phyloP scores from a whole-genome alignment of 2,113 vertebrate genomes.

The Oncorhynchus kisutch region DNA sequence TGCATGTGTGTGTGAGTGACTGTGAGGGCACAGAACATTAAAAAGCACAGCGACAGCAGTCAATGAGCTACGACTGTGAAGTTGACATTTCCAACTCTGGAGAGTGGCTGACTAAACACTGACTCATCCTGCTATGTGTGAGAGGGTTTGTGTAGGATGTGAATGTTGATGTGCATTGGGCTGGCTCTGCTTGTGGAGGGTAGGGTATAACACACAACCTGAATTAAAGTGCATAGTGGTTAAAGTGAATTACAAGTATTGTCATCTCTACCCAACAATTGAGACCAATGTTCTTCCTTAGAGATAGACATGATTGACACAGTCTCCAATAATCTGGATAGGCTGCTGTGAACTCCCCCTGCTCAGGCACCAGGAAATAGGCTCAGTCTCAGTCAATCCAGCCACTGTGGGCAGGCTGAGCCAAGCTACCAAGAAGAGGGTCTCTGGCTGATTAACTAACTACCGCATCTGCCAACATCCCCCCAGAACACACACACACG shows the following conservation, averaged over 20 bases:
- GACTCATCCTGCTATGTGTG: not conserved
- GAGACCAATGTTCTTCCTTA: conserved; percentile 29
- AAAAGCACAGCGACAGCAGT: conserved; percentile 31
- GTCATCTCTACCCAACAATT: conserved; percentile 23
- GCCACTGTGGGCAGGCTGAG: not conserved
- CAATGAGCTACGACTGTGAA: conserved; percentile 36
- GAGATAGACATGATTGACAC: conserved; percentile 35
- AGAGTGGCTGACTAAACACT: conserved; percentile 11
- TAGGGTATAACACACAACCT: conserved; percentile 9
- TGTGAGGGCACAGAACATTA: conserved; percentile 17
- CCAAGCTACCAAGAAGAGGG: not conserved
- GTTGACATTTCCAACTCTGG: conserved; percentile 46
- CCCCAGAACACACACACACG: not conserved
- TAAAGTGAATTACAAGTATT: conserved; percentile 38
- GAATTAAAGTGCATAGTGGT: conserved; percentile 27
- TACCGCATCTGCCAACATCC: not conserved
- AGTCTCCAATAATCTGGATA: conserved; percentile 13
- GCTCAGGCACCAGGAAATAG: too few species aligned
- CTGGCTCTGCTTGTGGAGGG: not conserved
- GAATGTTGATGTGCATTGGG: conserved; percentile 1
- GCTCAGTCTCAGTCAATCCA: conserved; percentile 30
- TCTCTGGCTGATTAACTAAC: not conserved
- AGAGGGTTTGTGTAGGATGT: conserved; percentile 1
- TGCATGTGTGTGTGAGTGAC: conserved; percentile 10
- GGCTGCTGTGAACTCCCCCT: not conserved